Evolutionary conservation across 2,888 invertebrate genomes (phyloP).

Genomic region (Diachrysia chrysitis): DNA sequence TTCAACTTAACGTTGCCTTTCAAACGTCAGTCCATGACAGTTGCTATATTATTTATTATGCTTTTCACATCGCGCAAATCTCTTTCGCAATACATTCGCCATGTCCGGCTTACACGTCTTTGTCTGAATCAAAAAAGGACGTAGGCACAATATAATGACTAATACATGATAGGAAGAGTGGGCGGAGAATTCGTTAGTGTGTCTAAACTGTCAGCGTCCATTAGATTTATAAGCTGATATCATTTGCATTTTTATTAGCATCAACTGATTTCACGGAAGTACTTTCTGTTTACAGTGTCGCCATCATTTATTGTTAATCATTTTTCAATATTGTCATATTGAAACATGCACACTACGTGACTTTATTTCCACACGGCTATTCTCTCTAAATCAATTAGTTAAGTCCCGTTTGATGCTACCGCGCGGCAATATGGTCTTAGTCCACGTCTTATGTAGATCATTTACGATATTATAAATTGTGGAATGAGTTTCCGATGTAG

Average conservation of each 20-base stretch:
- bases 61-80: constrained; percentile 47
- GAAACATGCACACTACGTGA: not conserved
- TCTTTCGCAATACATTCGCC: constrained; percentile 47
- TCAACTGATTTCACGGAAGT: not conserved
- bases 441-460: constrained; percentile 12
- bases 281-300: not conserved
- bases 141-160: constrained; percentile 46
- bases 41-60: constrained; percentile 33
- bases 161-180: constrained; percentile 59
- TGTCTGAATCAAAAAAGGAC: constrained; percentile 41
- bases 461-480: constrained; percentile 15
- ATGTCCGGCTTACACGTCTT: constrained; percentile 53
- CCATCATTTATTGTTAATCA: not conserved
- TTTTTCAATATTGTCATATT: not conserved
- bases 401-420: constrained; percentile 6
- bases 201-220: constrained; percentile 43
- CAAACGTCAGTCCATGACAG: constrained; percentile 30
- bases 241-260: constrained; percentile 13
- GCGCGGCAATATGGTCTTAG: not conserved
- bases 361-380: not conserved
- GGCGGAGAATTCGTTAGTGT: constrained; percentile 54
- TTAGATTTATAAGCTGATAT: constrained; percentile 31
- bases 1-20: constrained; percentile 1
- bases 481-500: constrained; percentile 21
- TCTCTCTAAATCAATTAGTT: not conserved